These are phyloP conservation scores for Sigmodon hispidus DNA, from an alignment of 2,113 vertebrate species.

Conservation along the genomic window DNA sequence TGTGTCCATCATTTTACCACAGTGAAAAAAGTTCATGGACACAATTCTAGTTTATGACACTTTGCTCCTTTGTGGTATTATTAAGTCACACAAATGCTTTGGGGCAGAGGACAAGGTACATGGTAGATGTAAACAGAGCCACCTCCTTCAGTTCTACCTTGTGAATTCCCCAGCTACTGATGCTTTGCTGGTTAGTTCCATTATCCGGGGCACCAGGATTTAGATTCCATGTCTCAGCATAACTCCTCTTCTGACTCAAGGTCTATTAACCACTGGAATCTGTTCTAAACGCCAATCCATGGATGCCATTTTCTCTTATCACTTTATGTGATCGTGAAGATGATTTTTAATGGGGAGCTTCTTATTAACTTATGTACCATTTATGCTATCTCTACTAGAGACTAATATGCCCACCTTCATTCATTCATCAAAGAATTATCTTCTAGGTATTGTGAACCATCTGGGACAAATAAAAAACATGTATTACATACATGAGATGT, in stretches of 20 bases:
- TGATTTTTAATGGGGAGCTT: not conserved
- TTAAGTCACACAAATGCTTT: not conserved
- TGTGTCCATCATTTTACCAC: not conserved
- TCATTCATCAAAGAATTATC: not conserved
- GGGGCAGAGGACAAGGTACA: rapidly evolving
- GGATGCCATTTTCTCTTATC: not conserved
- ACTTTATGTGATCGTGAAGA: not conserved
- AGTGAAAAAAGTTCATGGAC: too few relatives aligned
- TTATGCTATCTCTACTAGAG: not conserved
- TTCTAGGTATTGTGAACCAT: not conserved
- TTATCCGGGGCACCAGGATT: not conserved
- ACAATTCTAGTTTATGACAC: not conserved
- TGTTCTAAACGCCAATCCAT: not conserved
- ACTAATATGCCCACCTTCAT: not conserved
- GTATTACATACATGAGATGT: not conserved
- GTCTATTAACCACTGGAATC: not conserved
- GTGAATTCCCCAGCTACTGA: not conserved
- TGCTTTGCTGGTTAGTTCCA: not conserved
- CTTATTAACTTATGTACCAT: not conserved
- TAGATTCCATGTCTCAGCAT: not conserved
- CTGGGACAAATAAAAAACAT: not conserved
- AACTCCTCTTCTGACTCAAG: not conserved
- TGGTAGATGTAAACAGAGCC: not conserved
- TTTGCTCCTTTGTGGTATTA: not conserved
- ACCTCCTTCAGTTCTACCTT: not conserved